Percentiles rank a stretch among this genome's conserved stretches.
These are phyloP conservation scores for Periophthalmus modestus DNA, from an alignment of 2,113 vertebrate genomes.

Conservation along the genomic window DNA sequence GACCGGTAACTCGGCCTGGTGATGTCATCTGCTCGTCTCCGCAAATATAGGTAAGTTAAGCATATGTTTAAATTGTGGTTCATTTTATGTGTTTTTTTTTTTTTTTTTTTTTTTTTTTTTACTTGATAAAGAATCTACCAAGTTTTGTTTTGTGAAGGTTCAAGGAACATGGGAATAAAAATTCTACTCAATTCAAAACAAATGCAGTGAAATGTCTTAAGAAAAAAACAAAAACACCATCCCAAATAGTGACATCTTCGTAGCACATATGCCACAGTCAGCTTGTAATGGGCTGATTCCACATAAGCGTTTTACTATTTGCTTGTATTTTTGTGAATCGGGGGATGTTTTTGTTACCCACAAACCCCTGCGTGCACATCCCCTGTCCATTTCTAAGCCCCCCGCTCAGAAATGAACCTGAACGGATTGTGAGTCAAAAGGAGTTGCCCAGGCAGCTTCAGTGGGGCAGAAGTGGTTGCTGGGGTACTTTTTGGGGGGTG, in stretches of 20 bases:
- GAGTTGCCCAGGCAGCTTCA: conserved; percentile 73
- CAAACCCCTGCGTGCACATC: conserved; percentile 27
- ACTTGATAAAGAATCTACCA: too few species aligned
- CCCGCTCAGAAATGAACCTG: conserved; percentile 67
- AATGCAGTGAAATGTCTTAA: background rate
- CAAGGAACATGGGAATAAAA: too few species aligned
- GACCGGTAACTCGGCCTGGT: too few species aligned
- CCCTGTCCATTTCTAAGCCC: conserved; percentile 41
- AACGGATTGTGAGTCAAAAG: conserved; percentile 77
- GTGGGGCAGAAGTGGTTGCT: conserved; percentile 75
- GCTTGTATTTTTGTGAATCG: background rate
- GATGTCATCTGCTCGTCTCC: too few species aligned
- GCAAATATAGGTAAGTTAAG: too few species aligned
- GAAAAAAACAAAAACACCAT: background rate
- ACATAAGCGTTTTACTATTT: conserved; percentile 7
- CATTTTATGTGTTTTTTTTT: too few species aligned
- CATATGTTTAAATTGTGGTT: too few species aligned
- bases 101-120: too few species aligned
- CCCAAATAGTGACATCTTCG: background rate
- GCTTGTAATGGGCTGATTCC: background rate
- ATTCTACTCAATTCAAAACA: background rate
- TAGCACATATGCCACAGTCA: background rate
- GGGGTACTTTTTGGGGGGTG: conserved; percentile 14
- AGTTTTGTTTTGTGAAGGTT: too few species aligned
- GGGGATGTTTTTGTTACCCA: conserved; percentile 13